Conservation (phyloP, 2,888 invertebrate genomes). For the Phortica magna region DNA sequence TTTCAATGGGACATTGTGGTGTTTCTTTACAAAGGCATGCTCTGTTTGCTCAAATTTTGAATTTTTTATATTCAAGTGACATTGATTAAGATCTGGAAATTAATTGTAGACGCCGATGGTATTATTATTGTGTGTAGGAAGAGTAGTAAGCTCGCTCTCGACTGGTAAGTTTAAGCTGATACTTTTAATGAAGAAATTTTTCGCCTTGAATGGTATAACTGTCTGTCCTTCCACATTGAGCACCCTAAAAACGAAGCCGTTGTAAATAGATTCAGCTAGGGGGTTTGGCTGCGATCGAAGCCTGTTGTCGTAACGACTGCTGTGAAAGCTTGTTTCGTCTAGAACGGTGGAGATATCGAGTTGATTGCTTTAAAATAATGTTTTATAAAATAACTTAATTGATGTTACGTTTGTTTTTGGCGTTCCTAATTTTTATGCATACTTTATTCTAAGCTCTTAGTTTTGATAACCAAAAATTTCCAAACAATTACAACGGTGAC, state of each 20-base stretch:
- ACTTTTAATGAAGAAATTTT: too few species aligned
- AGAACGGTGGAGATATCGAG: too few species aligned
- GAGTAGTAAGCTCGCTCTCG: too few species aligned
- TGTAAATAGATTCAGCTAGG: too few species aligned
- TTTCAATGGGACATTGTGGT: slow-evolving; percentile 5
- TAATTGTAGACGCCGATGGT: neutral
- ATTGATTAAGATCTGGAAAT: slow-evolving; percentile 24
- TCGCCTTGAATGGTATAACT: too few species aligned
- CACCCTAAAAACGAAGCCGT: too few species aligned
- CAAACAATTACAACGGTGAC: neutral
- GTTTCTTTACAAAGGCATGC: neutral
- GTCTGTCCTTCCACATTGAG: too few species aligned
- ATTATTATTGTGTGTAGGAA: neutral
- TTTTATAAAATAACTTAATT: neutral
- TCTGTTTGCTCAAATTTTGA: neutral
- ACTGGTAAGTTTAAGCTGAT: too few species aligned
- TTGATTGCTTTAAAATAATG: neutral
- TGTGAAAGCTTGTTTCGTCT: neutral
- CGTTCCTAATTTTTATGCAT: neutral
- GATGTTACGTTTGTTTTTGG: neutral
- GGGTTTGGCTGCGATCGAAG: too few species aligned
- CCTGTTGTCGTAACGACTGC: too few species aligned
- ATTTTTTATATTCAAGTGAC: slow-evolving; percentile 18
- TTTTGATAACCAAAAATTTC: neutral
- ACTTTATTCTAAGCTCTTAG: neutral